phyloP scores from a whole-genome alignment of 1,140 invertebrate genomes.

The Tyrophagus putrescentiae region DNA sequence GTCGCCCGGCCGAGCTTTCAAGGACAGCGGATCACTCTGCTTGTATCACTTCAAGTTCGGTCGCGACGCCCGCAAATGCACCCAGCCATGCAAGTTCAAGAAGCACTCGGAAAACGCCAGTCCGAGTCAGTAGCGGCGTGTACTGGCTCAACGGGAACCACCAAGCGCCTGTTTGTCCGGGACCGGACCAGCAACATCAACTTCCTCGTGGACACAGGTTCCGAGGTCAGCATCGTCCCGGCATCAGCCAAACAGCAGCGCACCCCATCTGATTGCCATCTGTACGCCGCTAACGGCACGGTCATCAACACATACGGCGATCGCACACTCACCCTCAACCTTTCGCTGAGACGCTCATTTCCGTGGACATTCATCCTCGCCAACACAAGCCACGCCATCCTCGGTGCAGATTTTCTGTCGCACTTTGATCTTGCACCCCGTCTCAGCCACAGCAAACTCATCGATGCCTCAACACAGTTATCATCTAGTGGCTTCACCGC shows the following conservation, averaged over 20 bases:
- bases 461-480: conserved; percentile 15
- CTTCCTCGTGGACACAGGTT: conserved; percentile 22
- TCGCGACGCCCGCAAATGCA: conserved; percentile 18
- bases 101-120: neutral
- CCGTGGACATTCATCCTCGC: conserved; percentile 3
- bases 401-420: conserved; percentile 21
- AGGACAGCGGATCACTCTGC: too few species aligned
- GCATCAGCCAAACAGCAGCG: neutral
- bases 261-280: neutral
- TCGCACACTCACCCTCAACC: conserved; percentile 1
- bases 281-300: conserved; percentile 19
- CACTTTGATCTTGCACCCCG: conserved; percentile 10
- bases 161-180: conserved; percentile 20
- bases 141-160: neutral
- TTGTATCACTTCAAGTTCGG: conserved; percentile 22
- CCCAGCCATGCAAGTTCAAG: neutral
- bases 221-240: conserved; percentile 15
- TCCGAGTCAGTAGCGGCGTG: neutral
- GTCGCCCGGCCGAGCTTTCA: too few species aligned
- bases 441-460: neutral
- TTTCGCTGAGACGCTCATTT: conserved; percentile 9
- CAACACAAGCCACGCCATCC: conserved; percentile 4
- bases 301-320: conserved; percentile 11
- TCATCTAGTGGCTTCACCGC: neutral
- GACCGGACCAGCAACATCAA: conserved; percentile 3